phyloP scores from a whole-genome alignment of 2,888 invertebrate species.

The Perithous albicinctus region DNA sequence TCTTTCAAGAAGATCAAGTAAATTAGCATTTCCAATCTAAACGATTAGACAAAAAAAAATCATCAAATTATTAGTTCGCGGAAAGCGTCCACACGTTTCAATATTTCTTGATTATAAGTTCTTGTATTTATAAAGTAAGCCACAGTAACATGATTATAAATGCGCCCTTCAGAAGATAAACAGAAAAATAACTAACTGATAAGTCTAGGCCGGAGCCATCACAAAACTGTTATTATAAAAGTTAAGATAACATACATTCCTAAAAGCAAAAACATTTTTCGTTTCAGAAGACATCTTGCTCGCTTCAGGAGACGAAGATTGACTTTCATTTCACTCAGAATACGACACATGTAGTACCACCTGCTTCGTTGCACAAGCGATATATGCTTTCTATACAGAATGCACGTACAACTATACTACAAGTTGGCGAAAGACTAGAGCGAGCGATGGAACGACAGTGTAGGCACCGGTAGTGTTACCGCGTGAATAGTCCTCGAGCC shows the following conservation, averaged over 20 bases:
- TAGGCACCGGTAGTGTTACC: conserved; percentile 13
- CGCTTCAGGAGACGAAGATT: conserved; percentile 7
- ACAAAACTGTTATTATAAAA: too few relatives aligned
- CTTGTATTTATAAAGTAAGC: too few relatives aligned
- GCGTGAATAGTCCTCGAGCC: conserved; percentile 44
- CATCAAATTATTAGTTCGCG: too few relatives aligned
- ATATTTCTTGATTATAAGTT: too few relatives aligned
- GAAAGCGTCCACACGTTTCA: too few relatives aligned
- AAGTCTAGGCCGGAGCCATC: too few relatives aligned
- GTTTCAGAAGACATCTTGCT: neutral
- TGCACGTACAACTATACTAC: conserved; percentile 33
- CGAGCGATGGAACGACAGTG: conserved; percentile 20
- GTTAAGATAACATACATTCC: conserved; percentile 2
- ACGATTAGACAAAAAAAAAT: too few relatives aligned
- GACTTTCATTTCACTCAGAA: conserved; percentile 18
- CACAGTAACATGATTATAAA: too few relatives aligned
- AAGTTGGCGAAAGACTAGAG: conserved; percentile 24
- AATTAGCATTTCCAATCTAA: too few relatives aligned
- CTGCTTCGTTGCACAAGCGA: conserved; percentile 12
- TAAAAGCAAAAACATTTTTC: conserved; percentile 13
- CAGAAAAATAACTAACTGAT: too few relatives aligned
- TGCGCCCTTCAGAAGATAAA: too few relatives aligned
- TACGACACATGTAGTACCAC: conserved; percentile 23
- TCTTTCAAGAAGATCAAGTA: too few relatives aligned
- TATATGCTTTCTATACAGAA: conserved; percentile 21